These are phyloP conservation scores for Cyanistes caeruleus DNA, from an alignment of 2,113 vertebrate genomes.

Conservation along the genomic window DNA sequence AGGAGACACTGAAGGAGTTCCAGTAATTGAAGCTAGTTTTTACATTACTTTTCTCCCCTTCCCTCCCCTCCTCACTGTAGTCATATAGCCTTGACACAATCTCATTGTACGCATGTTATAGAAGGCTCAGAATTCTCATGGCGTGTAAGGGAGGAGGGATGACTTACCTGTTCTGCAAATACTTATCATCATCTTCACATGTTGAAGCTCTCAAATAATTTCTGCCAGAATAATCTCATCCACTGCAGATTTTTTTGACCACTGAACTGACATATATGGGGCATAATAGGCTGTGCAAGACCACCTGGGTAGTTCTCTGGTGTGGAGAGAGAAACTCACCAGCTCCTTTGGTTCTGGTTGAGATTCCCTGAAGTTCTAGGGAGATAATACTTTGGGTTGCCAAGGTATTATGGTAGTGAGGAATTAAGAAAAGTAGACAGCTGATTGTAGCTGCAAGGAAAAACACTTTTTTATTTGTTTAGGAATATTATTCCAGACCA, in stretches of 20 bases:
- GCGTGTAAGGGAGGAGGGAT: neutral
- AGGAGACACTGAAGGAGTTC: neutral
- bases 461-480: neutral
- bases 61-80: neutral
- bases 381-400: neutral
- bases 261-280: neutral
- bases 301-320: neutral
- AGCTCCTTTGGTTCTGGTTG: neutral
- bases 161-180: neutral
- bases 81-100: neutral
- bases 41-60: neutral
- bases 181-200: neutral
- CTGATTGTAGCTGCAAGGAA: neutral
- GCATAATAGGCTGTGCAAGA: neutral
- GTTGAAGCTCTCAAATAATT: neutral
- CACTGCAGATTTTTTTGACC: neutral
- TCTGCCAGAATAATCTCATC: neutral
- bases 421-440: neutral
- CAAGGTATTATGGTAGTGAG: neutral
- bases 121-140: neutral
- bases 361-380: neutral
- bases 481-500: neutral
- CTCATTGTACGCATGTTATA: neutral
- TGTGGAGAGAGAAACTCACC: neutral
- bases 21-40: neutral